Conservation (phyloP, 2,888 invertebrate species). For the Trichopria drosophilae region DNA sequence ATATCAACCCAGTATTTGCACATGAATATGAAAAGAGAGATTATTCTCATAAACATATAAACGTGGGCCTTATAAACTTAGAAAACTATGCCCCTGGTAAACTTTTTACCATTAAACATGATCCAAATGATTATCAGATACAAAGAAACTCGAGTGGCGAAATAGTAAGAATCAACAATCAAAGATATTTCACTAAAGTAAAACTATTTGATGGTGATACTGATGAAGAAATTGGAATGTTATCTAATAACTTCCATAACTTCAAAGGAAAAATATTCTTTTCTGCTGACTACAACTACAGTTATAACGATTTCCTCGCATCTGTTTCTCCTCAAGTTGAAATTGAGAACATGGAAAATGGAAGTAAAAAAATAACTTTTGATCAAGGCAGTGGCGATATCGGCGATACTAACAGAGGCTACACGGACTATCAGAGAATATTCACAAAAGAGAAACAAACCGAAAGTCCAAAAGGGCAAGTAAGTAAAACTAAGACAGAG, state of each 20-base stretch:
- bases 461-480: conserved; percentile 22
- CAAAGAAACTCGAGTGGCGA: conserved; percentile 18
- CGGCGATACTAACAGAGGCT: conserved; percentile 20
- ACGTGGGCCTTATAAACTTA: conserved; percentile 19
- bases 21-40: conserved; percentile 19
- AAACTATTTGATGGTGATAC: conserved; percentile 19
- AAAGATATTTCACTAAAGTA: conserved; percentile 20
- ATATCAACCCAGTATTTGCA: conserved; percentile 17
- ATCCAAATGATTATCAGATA: conserved; percentile 18
- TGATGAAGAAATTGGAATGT: conserved; percentile 22
- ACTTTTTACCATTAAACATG: conserved; percentile 17
- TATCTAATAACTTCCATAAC: conserved; percentile 17
- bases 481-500: conserved; percentile 21
- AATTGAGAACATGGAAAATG: conserved; percentile 18
- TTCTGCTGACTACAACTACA: conserved; percentile 20
- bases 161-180: conserved; percentile 16
- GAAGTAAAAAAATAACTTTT: conserved; percentile 20
- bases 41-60: conserved; percentile 19
- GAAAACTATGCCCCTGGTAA: conserved; percentile 17
- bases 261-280: conserved; percentile 20
- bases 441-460: conserved; percentile 17
- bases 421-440: conserved; percentile 22
- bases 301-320: conserved; percentile 20
- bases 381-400: conserved; percentile 18
- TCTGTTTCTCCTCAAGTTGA: conserved; percentile 22